Percentiles rank a stretch among this genome's conserved stretches.
These are phyloP conservation scores for Monodelphis domestica DNA, from an alignment of 2,797 vertebrate genomes.

Conservation along the genomic window DNA sequence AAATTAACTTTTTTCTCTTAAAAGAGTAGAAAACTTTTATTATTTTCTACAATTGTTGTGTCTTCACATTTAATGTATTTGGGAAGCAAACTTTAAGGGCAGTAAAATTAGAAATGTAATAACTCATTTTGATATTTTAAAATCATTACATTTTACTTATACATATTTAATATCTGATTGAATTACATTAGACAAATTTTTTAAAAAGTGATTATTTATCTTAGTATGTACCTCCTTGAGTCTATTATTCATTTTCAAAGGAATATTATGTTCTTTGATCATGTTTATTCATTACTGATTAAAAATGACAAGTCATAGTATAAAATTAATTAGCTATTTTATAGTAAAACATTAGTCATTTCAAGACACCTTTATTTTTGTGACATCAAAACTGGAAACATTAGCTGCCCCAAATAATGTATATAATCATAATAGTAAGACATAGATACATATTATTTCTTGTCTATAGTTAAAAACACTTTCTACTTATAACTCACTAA, in stretches of 20 bases:
- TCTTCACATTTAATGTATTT: constrained; percentile 11
- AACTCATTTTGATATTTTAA: constrained; percentile 40
- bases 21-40: constrained; percentile 27
- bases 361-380: constrained; percentile 35
- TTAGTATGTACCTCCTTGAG: constrained; percentile 59
- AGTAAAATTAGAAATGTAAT: constrained; percentile 31
- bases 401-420: constrained; percentile 33
- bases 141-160: constrained; percentile 44
- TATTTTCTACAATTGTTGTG: constrained; percentile 23
- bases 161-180: constrained; percentile 41
- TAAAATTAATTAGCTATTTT: constrained; percentile 56
- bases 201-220: constrained; percentile 65
- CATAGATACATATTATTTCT: constrained; percentile 23
- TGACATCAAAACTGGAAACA: constrained; percentile 18
- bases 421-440: not conserved
- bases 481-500: not conserved
- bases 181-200: constrained; percentile 46
- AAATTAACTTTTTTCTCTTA: constrained; percentile 17
- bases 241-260: constrained; percentile 44
- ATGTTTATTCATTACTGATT: constrained; percentile 69
- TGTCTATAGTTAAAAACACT: constrained; percentile 39
- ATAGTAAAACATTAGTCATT: constrained; percentile 28
- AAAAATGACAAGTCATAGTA: constrained; percentile 38
- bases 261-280: constrained; percentile 19
- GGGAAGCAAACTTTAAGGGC: not conserved